Percentiles rank a stretch among this genome's conserved stretches.
Conservation (phyloP, 2,113 vertebrate genomes). For the Pachypanchax playfairii region DNA sequence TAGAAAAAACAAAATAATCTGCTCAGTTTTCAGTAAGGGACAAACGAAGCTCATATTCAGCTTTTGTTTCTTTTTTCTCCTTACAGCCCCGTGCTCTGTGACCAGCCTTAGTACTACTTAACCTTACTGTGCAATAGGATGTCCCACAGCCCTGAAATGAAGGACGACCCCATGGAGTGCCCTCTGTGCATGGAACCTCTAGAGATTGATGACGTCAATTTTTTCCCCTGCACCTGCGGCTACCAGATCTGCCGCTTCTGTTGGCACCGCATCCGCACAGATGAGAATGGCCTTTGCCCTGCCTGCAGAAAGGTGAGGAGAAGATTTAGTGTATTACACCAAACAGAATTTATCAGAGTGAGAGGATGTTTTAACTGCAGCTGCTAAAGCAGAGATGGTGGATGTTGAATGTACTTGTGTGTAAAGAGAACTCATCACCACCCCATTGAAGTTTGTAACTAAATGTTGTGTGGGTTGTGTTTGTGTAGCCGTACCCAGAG, state of each 20-base stretch:
- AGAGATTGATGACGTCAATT: slow-evolving; percentile 99
- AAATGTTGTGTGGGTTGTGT: slow-evolving; percentile 8
- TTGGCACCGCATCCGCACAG: slow-evolving; percentile 99
- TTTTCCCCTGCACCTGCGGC: slow-evolving; percentile 99
- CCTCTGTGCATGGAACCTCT: slow-evolving; percentile 99
- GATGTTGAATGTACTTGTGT: too few species aligned
- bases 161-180: slow-evolving; percentile 99
- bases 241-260: slow-evolving; percentile 99
- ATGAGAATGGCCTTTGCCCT: slow-evolving; percentile 98
- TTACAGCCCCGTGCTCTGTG: slow-evolving; percentile 60
- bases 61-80: not conserved
- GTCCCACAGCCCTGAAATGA: slow-evolving; percentile 98
- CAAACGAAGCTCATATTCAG: not conserved
- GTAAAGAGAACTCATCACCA: not conserved
- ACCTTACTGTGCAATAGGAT: slow-evolving; percentile 79
- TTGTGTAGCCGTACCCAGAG: slow-evolving; percentile 95
- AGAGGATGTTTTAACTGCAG: too few species aligned
- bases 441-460: not conserved
- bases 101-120: slow-evolving; percentile 52
- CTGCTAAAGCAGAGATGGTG: too few species aligned
- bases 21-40: slow-evolving; percentile 2
- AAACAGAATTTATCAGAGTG: too few species aligned
- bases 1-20: not conserved
- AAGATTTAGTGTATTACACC: not conserved
- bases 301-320: slow-evolving; percentile 95